phyloP scores from a whole-genome alignment of 2,888 invertebrate species.

The Marronus borbonicus region DNA sequence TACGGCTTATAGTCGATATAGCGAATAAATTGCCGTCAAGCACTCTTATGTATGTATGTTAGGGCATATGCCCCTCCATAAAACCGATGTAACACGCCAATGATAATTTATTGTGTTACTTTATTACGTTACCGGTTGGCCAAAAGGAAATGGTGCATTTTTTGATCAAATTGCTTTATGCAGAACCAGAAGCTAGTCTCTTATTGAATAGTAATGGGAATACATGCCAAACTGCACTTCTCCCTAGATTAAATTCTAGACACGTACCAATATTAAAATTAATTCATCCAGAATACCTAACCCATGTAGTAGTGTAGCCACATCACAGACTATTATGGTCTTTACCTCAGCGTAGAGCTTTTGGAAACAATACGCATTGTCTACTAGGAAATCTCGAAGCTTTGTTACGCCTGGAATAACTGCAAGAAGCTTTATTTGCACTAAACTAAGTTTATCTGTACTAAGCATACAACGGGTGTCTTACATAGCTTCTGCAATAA shows the following conservation, averaged over 20 bases:
- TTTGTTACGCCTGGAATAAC: slow-evolving; percentile 1
- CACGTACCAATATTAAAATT: not conserved
- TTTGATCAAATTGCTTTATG: not conserved
- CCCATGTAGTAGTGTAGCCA: not conserved
- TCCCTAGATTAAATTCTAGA: not conserved
- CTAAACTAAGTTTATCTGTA: not conserved
- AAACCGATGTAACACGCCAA: not conserved
- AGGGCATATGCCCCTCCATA: not conserved
- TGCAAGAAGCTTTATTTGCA: slow-evolving; percentile 1
- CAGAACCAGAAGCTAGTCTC: not conserved
- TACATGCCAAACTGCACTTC: not conserved
- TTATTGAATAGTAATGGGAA: not conserved
- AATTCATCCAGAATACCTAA: not conserved
- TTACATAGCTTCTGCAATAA: not conserved
- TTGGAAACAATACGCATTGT: slow-evolving; percentile 6
- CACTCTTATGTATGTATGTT: slow-evolving; percentile 22
- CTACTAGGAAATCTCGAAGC: not conserved
- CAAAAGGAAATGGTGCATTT: not conserved
- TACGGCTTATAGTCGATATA: not conserved
- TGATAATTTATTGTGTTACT: not conserved
- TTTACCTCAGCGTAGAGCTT: not conserved
- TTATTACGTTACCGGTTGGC: not conserved
- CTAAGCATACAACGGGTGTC: not conserved
- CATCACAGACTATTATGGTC: not conserved
- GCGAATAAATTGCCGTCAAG: slow-evolving; percentile 22